Evolutionary conservation across 2,113 vertebrate genomes (phyloP).

Genomic region (Callocephalon fimbriatum): DNA sequence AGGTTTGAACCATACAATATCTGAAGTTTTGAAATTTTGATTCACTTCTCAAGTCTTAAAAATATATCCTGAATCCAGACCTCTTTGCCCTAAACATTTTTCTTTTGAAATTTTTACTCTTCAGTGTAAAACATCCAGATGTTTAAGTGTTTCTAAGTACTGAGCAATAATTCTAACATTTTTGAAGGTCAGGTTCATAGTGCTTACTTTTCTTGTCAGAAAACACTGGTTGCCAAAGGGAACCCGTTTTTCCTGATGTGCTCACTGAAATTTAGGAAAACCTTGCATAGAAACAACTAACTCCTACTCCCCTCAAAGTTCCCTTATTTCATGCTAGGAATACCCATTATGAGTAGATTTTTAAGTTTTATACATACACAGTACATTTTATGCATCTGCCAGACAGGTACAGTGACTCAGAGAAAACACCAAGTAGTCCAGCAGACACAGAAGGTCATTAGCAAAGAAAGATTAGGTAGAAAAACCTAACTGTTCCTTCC

Average conservation of each 20-base stretch:
- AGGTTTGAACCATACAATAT: neutral
- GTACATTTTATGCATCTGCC: neutral
- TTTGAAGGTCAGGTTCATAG: neutral
- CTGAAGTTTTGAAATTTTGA: neutral
- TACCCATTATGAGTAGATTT: neutral
- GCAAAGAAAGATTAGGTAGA: neutral
- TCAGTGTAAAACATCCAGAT: neutral
- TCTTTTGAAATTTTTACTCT: neutral
- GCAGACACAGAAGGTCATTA: neutral
- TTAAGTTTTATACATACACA: neutral
- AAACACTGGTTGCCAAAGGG: neutral
- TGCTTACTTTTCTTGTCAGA: neutral
- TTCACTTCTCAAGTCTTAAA: neutral
- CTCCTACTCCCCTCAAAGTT: neutral
- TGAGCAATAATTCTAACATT: neutral
- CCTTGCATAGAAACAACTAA: neutral
- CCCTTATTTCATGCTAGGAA: neutral
- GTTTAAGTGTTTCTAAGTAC: neutral
- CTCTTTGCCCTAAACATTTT: neutral
- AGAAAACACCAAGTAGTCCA: neutral
- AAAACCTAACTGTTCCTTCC: neutral
- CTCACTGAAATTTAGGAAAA: neutral
- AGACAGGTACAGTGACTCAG: neutral
- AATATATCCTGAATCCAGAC: neutral
- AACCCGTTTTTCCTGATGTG: neutral